Conservation (phyloP, 2,797 vertebrate species). For the Carcharodon carcharias region DNA sequence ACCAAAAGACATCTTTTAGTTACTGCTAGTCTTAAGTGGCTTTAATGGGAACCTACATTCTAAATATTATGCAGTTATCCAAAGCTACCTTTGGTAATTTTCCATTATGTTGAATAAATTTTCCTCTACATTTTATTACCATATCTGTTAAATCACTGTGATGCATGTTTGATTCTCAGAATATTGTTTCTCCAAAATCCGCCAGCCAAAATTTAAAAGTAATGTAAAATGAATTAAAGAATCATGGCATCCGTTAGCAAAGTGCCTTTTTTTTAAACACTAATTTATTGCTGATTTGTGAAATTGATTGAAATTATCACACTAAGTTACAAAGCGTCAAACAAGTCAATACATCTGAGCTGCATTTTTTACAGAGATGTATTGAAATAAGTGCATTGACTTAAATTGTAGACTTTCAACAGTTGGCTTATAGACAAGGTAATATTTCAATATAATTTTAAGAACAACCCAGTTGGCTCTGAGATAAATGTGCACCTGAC, state of each 20-base stretch:
- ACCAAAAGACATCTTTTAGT: not conserved
- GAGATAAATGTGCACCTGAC: not conserved
- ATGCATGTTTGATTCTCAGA: not conserved
- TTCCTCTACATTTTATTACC: not conserved
- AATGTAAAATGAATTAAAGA: not conserved
- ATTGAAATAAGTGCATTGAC: not conserved
- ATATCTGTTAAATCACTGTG: not conserved
- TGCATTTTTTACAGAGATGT: not conserved
- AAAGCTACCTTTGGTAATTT: conserved; percentile 2
- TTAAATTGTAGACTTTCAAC: not conserved
- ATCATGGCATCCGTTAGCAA: not conserved
- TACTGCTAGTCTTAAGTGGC: not conserved
- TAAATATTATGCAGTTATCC: conserved; percentile 10
- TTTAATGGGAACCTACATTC: conserved; percentile 1
- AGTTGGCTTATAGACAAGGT: not conserved
- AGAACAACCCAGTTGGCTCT: not conserved
- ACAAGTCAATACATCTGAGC: not conserved
- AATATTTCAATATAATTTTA: conserved; percentile 6
- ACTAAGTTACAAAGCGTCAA: not conserved
- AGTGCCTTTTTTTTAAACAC: not conserved
- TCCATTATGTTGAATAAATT: conserved; percentile 10
- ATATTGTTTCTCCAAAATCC: not conserved
- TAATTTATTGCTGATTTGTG: not conserved
- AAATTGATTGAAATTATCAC: not conserved
- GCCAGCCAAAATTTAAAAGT: not conserved